Evolutionary conservation across 2,797 vertebrate genomes (phyloP).

Genomic region (Corythornis leucogaster): DNA sequence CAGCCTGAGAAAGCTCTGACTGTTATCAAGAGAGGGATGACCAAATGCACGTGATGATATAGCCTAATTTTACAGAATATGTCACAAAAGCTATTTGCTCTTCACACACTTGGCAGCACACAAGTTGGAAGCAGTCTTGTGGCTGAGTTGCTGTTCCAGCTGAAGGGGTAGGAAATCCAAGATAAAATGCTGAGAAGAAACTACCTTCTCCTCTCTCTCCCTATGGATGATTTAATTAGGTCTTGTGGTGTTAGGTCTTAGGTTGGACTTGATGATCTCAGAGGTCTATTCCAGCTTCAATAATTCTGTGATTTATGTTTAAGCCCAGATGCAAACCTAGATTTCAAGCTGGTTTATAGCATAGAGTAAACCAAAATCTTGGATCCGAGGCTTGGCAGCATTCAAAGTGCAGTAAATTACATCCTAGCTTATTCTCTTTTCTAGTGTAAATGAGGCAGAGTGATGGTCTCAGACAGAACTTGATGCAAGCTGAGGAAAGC

Average conservation of each 20-base stretch:
- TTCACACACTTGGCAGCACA: background rate
- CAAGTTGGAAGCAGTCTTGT: rapidly evolving
- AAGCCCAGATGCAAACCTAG: background rate
- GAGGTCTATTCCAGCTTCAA: too few relatives aligned
- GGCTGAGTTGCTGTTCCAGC: background rate
- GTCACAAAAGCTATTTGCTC: background rate
- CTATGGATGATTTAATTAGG: background rate
- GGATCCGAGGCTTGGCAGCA: background rate
- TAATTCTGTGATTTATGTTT: background rate
- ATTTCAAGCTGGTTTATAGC: background rate
- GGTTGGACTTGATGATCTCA: too few relatives aligned
- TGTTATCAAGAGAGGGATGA: background rate
- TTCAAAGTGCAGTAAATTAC: background rate
- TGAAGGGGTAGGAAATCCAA: background rate
- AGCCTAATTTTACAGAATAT: background rate
- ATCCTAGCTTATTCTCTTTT: background rate
- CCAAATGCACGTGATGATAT: background rate
- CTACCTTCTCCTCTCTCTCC: background rate
- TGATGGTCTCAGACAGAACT: background rate
- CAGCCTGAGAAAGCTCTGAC: background rate
- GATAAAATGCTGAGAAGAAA: background rate
- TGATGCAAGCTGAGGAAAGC: background rate
- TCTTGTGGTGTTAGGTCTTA: too few relatives aligned
- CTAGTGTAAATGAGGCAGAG: background rate
- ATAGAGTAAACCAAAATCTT: conserved; percentile 30